A percentile compares a stretch with the other conserved stretches of the same genome.
These are phyloP conservation scores for Ploceus nigricollis DNA, from an alignment of 2,113 vertebrate genomes.

Conservation along the genomic window DNA sequence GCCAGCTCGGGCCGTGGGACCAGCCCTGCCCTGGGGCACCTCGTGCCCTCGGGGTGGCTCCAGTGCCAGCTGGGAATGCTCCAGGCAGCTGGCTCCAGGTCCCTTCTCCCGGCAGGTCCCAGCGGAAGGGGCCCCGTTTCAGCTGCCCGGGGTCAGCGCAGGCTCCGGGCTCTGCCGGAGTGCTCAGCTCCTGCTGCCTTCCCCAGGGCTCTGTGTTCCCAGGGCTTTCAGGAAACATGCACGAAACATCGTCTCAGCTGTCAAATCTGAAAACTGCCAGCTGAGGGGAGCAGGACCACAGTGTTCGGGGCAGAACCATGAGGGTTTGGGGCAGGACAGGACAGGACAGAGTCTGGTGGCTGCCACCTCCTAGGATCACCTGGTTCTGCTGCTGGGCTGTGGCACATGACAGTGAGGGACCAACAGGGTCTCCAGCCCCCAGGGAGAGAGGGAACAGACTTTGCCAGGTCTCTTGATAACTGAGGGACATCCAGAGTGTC, in stretches of 20 bases:
- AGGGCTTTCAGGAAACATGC: background rate
- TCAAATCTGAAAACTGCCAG: background rate
- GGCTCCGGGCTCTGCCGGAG: background rate
- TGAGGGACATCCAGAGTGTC: background rate
- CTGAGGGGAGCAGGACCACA: background rate
- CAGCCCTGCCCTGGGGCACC: background rate
- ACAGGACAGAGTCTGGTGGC: fast-evolving
- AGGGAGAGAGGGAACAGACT: background rate
- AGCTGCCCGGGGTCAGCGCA: fast-evolving
- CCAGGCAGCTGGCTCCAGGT: fast-evolving
- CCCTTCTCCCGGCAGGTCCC: background rate
- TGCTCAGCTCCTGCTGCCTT: fast-evolving
- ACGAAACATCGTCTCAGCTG: fast-evolving
- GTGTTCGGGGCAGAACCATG: background rate
- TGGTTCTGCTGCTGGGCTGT: background rate
- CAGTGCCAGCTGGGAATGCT: fast-evolving
- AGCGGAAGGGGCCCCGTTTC: background rate
- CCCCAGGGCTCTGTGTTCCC: fast-evolving
- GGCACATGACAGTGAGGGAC: fast-evolving
- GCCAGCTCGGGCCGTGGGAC: fast-evolving
- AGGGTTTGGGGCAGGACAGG: background rate
- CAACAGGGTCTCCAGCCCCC: too few relatives aligned
- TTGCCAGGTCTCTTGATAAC: too few relatives aligned
- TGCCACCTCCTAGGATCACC: background rate
- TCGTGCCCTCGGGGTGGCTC: fast-evolving